Conservation (phyloP, 1,140 invertebrate genomes). For the Rhyzopertha dominica region DNA sequence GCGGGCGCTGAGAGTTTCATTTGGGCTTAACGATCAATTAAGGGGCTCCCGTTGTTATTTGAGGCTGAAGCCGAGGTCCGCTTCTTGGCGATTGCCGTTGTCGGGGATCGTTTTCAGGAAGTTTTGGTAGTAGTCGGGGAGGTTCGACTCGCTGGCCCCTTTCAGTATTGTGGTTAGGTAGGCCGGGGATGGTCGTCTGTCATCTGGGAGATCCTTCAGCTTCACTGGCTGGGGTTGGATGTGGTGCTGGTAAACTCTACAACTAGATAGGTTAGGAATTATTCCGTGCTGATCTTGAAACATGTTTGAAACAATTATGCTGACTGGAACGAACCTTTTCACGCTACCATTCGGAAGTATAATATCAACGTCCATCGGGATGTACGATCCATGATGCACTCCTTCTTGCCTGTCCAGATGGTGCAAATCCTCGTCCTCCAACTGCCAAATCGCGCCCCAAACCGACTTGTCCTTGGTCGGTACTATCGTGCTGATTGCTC, state of each 20-base stretch:
- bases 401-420: slow-evolving; percentile 68
- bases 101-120: slow-evolving; percentile 56
- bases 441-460: slow-evolving; percentile 72
- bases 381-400: slow-evolving; percentile 42
- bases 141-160: slow-evolving; percentile 61
- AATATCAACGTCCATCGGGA: slow-evolving; percentile 1
- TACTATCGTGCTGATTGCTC: slow-evolving; percentile 65
- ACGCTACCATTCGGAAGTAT: too few relatives aligned
- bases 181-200: slow-evolving; percentile 60
- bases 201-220: slow-evolving; percentile 44
- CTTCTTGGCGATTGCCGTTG: slow-evolving; percentile 55
- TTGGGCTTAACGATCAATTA: too few relatives aligned
- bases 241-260: slow-evolving; percentile 61
- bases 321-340: too few relatives aligned
- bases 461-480: slow-evolving; percentile 51
- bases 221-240: slow-evolving; percentile 44
- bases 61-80: slow-evolving; percentile 16
- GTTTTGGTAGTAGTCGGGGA: slow-evolving; percentile 61
- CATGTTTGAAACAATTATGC: too few relatives aligned
- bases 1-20: too few relatives aligned
- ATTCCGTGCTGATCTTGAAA: too few relatives aligned
- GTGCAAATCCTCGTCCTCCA: slow-evolving; percentile 55
- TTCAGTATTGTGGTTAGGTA: slow-evolving; percentile 57
- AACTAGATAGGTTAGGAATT: too few relatives aligned
- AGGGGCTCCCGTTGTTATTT: too few relatives aligned